Evolutionary conservation across 2,113 vertebrate species (phyloP), one percentile per base, ranked within the genome.

Genomic region (Colistium nudipinnis): DNA sequence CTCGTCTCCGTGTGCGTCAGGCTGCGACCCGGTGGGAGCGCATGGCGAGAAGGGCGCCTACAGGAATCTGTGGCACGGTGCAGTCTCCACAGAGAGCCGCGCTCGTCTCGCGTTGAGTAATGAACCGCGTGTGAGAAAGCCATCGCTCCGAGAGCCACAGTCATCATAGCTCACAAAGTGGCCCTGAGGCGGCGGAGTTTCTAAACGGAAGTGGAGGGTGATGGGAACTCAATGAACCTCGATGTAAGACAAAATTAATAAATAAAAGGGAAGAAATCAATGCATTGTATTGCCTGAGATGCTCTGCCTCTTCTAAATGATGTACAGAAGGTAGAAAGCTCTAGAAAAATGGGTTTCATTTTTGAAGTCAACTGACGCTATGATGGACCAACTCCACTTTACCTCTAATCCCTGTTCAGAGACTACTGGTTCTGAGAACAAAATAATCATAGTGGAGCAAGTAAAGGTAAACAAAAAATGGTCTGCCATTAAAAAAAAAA

Each of bases 21-120:
- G 82, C 87, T 85, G 69, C 45, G 73, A 88, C 82, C 83, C 78
- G n/a, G 44, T 51, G 78, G 80, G 82, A 78, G 63, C 59, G 81
- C 83, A 85, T 85, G 83, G 73, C 4, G 82, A 89, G 85, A 82
- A 90, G 84, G 90, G 88, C 88, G 87, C 86, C 90, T 88, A 80
- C 88, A 90, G 91, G 91, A 91, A 86, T 82, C 87, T 57, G 86
- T 69, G 80, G 83, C 81, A 82, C 90, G 68, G 76, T 87, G 91
- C 93, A 88, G 87, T 74, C 75, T 81, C 36, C 1, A 54, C 27
- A 20, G 35, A 62, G 56, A 59, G 47, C 11, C 11, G 63, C 28
- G 39, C 61, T 61, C 62, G 27, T 70, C 75, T 81, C 71, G 41
- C 59, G 70, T n/a, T 83, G 74, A 83, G 82, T 81, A 68, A 87